Evolutionary conservation across 2,888 invertebrate species (phyloP).

Genomic region (Yponomeuta sedellus): DNA sequence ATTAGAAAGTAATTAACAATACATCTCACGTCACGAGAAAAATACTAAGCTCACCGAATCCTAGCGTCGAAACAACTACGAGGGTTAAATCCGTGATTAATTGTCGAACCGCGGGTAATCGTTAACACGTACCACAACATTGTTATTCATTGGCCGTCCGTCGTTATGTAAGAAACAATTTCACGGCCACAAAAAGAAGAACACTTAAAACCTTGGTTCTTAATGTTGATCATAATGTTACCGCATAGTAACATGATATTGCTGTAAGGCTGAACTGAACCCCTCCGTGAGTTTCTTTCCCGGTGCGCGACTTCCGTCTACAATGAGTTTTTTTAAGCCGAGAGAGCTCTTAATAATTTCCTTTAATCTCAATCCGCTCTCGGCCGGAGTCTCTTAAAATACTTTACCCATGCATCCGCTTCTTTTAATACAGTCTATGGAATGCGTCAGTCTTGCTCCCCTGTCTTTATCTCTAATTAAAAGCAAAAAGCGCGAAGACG

Average conservation of each 20-base stretch:
- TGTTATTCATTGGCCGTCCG: slow-evolving; percentile 44
- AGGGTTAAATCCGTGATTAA: slow-evolving; percentile 40
- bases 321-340: slow-evolving; percentile 47
- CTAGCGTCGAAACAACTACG: slow-evolving; percentile 34
- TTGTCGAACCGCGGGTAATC: slow-evolving; percentile 49
- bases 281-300: slow-evolving; percentile 19
- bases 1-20: slow-evolving; percentile 66
- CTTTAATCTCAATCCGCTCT: slow-evolving; percentile 70
- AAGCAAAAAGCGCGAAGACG: slow-evolving; percentile 48
- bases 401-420: slow-evolving; percentile 73
- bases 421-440: slow-evolving; percentile 72
- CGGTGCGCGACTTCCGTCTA: slow-evolving; percentile 61
- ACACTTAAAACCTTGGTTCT: slow-evolving; percentile 56
- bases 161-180: slow-evolving; percentile 50
- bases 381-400: slow-evolving; percentile 72
- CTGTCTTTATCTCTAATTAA: slow-evolving; percentile 69
- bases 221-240: slow-evolving; percentile 40
- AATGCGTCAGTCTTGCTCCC: slow-evolving; percentile 59
- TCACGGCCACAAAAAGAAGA: slow-evolving; percentile 20
- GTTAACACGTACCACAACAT: slow-evolving; percentile 46
- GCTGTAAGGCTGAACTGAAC: slow-evolving; percentile 3
- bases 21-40: slow-evolving; percentile 39
- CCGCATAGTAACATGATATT: slow-evolving; percentile 53
- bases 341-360: slow-evolving; percentile 73
- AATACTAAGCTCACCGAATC: slow-evolving; percentile 31